Conservation (phyloP, 2,113 vertebrate species). For the Acrocephalus arundinaceus region DNA sequence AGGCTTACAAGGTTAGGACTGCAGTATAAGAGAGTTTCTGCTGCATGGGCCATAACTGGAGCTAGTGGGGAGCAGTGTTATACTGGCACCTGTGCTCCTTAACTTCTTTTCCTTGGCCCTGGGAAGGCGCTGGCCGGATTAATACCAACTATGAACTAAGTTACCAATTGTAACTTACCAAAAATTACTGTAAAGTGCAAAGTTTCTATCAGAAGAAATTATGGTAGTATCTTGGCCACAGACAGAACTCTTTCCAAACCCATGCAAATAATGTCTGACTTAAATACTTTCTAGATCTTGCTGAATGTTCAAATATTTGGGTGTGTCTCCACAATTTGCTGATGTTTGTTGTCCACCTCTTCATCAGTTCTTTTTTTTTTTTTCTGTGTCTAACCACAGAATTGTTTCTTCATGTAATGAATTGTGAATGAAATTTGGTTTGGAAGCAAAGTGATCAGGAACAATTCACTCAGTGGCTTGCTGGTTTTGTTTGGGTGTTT, state of each 20-base stretch:
- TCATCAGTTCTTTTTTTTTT: neutral
- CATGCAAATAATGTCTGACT: neutral
- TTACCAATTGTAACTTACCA: neutral
- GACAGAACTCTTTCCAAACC: neutral
- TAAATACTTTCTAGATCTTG: neutral
- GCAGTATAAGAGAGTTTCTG: neutral
- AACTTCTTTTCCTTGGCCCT: neutral
- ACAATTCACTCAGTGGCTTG: neutral
- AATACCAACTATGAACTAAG: neutral
- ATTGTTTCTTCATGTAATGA: neutral
- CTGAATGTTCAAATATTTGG: neutral
- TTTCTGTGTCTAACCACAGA: neutral
- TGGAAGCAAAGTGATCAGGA: neutral
- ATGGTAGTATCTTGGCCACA: neutral
- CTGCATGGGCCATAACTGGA: neutral
- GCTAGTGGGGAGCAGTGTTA: neutral
- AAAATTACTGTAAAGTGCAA: neutral
- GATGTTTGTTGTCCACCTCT: neutral
- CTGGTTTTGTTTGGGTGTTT: neutral
- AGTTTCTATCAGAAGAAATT: neutral
- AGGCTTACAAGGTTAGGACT: neutral
- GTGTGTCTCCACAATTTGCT: neutral
- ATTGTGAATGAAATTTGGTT: neutral
- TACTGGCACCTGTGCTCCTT: neutral
- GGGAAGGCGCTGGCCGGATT: neutral